These are phyloP conservation scores for Bungarus multicinctus DNA, from an alignment of 2,113 vertebrate species.

Conservation along the genomic window DNA sequence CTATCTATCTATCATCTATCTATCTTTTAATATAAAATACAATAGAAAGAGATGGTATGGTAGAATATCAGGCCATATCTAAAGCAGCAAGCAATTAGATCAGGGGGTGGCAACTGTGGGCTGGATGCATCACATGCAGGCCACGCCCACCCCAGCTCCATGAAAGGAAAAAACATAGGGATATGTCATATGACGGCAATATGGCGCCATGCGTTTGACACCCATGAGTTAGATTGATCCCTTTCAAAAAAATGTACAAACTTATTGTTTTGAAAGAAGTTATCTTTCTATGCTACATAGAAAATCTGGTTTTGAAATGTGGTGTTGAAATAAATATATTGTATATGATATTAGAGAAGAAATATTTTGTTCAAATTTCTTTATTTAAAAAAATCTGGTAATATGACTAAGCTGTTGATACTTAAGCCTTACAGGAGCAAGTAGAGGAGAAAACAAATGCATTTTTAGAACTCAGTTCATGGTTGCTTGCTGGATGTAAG, in stretches of 20 bases:
- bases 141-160: too few species aligned
- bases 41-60: not conserved
- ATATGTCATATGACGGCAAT: too few species aligned
- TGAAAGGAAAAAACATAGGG: too few species aligned
- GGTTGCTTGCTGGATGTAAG: not conserved
- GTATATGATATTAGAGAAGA: not conserved
- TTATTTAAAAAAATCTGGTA: not conserved
- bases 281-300: not conserved
- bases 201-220: too few species aligned
- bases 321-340: not conserved
- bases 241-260: not conserved
- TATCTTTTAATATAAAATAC: not conserved
- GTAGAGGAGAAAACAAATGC: not conserved
- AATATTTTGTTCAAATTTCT: not conserved
- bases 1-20: not conserved
- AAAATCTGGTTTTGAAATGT: not conserved
- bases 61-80: not conserved
- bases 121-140: too few species aligned
- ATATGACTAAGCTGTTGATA: not conserved
- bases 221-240: not conserved
- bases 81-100: not conserved
- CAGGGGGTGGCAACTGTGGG: too few species aligned
- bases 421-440: not conserved
- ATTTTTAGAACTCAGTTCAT: not conserved
- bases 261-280: not conserved